phyloP scores from a whole-genome alignment of 2,888 invertebrate species.

The Hypomecis atomaria region DNA sequence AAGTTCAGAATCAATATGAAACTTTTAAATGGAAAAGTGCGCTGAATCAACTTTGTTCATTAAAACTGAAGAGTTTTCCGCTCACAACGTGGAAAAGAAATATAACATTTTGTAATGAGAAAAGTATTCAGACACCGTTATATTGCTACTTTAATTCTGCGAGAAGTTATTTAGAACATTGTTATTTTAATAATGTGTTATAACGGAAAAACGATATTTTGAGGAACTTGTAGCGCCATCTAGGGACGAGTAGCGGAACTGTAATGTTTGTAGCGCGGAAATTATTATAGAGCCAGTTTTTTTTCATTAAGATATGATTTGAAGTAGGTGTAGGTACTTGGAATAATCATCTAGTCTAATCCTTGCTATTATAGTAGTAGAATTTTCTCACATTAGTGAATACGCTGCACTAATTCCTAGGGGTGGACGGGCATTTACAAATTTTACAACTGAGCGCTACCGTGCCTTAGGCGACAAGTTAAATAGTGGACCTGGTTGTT shows the following conservation, averaged over 20 bases:
- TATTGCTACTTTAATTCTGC: slow-evolving; percentile 40
- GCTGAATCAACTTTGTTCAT: slow-evolving; percentile 74
- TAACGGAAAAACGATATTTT: background rate
- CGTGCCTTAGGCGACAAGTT: too few relatives aligned
- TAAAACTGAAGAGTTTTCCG: slow-evolving; percentile 71
- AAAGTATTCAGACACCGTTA: slow-evolving; percentile 57
- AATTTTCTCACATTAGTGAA: too few relatives aligned
- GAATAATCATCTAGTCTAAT: too few relatives aligned
- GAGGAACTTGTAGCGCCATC: slow-evolving; percentile 62
- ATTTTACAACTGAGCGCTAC: too few relatives aligned
- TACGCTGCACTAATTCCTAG: too few relatives aligned
- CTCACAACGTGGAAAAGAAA: slow-evolving; percentile 57
- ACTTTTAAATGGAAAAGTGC: slow-evolving; percentile 79
- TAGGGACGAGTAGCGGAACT: slow-evolving; percentile 66
- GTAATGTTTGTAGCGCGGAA: background rate
- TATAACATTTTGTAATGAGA: slow-evolving; percentile 63
- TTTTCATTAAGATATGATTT: too few relatives aligned
- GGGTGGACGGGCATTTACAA: too few relatives aligned
- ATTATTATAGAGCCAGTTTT: too few relatives aligned
- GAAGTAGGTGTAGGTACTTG: too few relatives aligned
- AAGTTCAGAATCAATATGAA: slow-evolving; percentile 72
- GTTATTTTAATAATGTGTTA: slow-evolving; percentile 19
- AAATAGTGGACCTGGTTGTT: too few relatives aligned
- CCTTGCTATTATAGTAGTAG: too few relatives aligned
- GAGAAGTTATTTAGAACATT: slow-evolving; percentile 28